Conservation (phyloP, 92 coral and sea anemone genomes). For the Metridium senile region DNA sequence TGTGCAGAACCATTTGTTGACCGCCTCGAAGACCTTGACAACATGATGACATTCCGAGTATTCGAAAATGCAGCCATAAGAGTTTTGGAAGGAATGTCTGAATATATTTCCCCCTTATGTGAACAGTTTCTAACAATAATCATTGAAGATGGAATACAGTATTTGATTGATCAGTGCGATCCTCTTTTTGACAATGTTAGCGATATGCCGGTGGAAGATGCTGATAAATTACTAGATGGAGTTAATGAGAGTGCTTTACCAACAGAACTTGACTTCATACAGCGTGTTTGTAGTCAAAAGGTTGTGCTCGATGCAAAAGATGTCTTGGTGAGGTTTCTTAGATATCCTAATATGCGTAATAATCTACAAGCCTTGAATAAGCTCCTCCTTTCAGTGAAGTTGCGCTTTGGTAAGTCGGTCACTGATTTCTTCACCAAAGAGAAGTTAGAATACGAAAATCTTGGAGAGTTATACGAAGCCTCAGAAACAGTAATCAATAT, state of each 20-base stretch:
- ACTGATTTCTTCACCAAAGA: background rate
- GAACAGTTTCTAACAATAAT: background rate
- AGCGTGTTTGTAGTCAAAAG: background rate
- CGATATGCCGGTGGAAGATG: background rate
- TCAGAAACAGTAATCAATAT: conserved; percentile 39
- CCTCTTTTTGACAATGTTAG: background rate
- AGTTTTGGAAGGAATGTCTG: background rate
- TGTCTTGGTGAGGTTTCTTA: background rate
- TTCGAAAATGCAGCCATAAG: conserved; percentile 10
- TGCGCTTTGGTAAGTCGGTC: background rate
- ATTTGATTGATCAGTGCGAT: background rate
- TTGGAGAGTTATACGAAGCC: conserved; percentile 1
- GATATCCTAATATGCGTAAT: background rate
- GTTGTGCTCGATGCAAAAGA: background rate
- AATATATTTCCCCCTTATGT: too few species aligned
- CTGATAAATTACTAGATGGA: background rate
- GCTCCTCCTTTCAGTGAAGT: background rate
- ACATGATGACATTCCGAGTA: conserved; percentile 3
- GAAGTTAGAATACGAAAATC: conserved; percentile 1
- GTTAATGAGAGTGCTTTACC: background rate
- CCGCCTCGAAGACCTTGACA: background rate
- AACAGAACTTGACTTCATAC: conserved; percentile 11
- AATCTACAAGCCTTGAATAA: conserved; percentile 1
- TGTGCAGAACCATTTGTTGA: background rate
- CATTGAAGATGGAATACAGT: background rate